Evolutionary conservation across 2,888 invertebrate genomes (phyloP), one percentile per base, ranked within the genome.

Genomic region (Andrena dorsata): DNA sequence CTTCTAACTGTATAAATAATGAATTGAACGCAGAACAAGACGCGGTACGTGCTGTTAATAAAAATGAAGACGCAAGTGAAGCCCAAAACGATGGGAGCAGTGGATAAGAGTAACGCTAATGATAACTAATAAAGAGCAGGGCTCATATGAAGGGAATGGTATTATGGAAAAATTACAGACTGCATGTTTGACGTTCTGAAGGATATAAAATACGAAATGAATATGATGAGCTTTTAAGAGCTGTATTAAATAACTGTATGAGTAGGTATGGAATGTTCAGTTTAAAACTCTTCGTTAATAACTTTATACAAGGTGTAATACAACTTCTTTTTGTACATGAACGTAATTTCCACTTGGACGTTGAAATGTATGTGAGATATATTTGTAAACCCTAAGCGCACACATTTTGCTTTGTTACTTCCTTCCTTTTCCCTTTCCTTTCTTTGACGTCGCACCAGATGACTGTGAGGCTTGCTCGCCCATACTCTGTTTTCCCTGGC

Each of bases 401-500:
- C 30, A 65, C 58, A 68, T 79, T 16, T 66, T 8, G 10, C 49
- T n/a, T 51, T 35, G 89, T 93, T 90, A 94, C 90, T 94, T 94
- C 76, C 94, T 91, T 49, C 94, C 94, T 85, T 95, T 95, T 74
- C 94, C 94, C 91, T 95, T 92, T 91, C 93, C 93, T 90, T 94
- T 91, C 81, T 94, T 90, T 66, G 92, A 70, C 51, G 92, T 82
- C 80, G 91, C 83, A 53, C 90, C 80, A 65, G 92, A 87, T 23
- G 93, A 82, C 76, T 93, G 94, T n/a, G 91, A 86, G 6, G 92
- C 85, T 78, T 94, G 94, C 64, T 94, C 94, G 20, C 91, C 87
- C 23, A 92, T 91, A 2, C 91, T 87, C 76, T 94, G 94, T 92
- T 96, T 96, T 65, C 94, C 94, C 88, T 97, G 97, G 56, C 98